Base-by-base conservation (phyloP, 2,113 vertebrate genomes). In the cattle (Bos taurus) region DNA sequence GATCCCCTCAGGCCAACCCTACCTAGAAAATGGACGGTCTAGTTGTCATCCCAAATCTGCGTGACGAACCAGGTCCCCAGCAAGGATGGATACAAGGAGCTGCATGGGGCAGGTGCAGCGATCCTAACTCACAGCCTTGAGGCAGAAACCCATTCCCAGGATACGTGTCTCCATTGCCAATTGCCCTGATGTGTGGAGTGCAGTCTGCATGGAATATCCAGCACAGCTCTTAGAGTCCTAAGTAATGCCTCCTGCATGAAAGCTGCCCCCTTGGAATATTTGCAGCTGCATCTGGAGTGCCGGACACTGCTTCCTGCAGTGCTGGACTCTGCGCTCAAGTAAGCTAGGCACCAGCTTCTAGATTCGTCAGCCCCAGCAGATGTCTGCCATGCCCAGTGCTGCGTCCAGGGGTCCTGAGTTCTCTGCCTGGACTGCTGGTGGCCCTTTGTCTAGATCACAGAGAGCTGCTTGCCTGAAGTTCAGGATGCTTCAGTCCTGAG, bases 101-200 rank as follows among this genome's bases (percentile, higher is more conserved):
- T 36, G 50, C 50, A 36, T 36, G 50, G 33, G 33, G 50, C 6
- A n/a, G 50, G 3, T 52, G 25, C 40, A 67, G 71, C 67, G 30
- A n/a, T 17, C 19, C 16, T 81, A 43, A 81, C 12, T 67, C 67
- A 33, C 4, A 90, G 33, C n/a, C 85, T 33, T 5, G n/a, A 84
- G 54, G 28, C 21, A 85, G 59, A 97, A 87, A n/a, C 33, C 60
- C 40, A 82, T 57, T 50, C 50, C 80, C 10, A 43, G 17, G 25
- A n/a, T 52, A 56, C 2, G 0, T 7, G 26, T n/a, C 36, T 67
- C 40, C 10, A 1, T 17, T 50, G 30, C 4, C 71, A 46, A 3
- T 36, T 90, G 50, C 26, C n/a, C 26, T 16, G 2, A 15, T 5
- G 23, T 28, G 2, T 19, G 48, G 7, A 6, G 13, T 56, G 2